These are phyloP conservation scores for Crossocerus cetratus DNA, from an alignment of 2,888 invertebrate species.

Conservation along the genomic window DNA sequence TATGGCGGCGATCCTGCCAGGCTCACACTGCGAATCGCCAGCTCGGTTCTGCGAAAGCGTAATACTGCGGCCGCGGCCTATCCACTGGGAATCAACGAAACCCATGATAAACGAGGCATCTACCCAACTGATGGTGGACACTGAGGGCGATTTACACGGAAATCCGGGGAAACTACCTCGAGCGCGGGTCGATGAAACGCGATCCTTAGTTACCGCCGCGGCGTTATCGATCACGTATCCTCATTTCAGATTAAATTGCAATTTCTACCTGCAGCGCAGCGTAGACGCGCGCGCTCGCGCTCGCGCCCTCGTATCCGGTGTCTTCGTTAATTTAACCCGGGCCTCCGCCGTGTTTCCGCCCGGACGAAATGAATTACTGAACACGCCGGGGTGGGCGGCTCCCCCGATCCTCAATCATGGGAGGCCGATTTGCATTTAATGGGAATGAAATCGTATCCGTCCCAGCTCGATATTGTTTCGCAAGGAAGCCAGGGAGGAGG, in stretches of 20 bases:
- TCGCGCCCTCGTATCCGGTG: conserved; percentile 12
- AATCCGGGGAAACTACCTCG: not conserved
- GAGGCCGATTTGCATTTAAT: no score
- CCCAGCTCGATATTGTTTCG: no score
- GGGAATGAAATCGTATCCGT: no score
- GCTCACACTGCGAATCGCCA: not conserved
- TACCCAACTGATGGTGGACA: not conserved
- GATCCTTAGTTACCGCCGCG: conserved; percentile 14
- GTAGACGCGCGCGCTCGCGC: conserved; percentile 18
- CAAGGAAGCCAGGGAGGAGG: no score
- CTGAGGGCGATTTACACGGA: not conserved
- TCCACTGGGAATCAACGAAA: not conserved
- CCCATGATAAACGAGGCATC: not conserved
- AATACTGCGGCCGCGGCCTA: not conserved
- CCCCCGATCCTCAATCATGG: no score
- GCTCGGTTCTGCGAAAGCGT: conserved; percentile 2
- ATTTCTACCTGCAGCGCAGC: conserved; percentile 19
- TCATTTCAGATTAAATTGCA: conserved; percentile 30
- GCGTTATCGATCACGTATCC: conserved; percentile 27
- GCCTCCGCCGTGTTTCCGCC: not conserved
- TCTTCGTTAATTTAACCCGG: conserved; percentile 24
- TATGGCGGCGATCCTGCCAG: conserved; percentile 10
- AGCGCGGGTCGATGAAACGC: not conserved
- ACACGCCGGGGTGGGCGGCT: no score
- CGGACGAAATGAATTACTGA: no score